Evolutionary conservation across 1,140 invertebrate species (phyloP).

Genomic region (Ganaspis sp.): DNA sequence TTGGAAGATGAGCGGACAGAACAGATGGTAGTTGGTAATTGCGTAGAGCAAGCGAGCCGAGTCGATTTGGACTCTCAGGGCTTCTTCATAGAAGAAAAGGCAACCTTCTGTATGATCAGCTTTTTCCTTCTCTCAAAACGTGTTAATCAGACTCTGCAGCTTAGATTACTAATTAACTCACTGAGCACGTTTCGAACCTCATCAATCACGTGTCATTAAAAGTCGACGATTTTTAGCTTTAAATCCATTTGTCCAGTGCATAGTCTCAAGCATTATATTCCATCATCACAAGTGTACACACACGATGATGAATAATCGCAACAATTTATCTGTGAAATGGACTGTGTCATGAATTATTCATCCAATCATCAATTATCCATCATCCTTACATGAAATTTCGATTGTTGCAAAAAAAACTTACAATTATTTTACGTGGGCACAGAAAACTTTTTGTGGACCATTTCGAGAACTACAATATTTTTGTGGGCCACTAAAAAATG

Average conservation of each 20-base stretch:
- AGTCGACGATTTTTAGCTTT: not conserved
- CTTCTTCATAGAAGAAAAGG: slow-evolving; percentile 8
- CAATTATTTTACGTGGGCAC: no score
- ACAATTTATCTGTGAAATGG: not conserved
- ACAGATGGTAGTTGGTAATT: slow-evolving; percentile 13
- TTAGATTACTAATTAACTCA: not conserved
- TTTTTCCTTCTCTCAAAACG: slow-evolving; percentile 20
- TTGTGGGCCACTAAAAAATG: not conserved
- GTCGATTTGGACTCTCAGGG: slow-evolving; percentile 11
- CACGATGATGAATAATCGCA: not conserved
- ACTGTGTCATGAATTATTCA: not conserved
- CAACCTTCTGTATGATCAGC: slow-evolving; percentile 1
- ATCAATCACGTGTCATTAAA: no score
- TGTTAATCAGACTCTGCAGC: not conserved
- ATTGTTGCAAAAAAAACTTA: no score
- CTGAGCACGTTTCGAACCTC: no score
- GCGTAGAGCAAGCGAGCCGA: not conserved
- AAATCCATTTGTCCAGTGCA: no score
- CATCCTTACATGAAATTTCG: no score
- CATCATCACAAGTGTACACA: not conserved
- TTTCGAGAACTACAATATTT: no score
- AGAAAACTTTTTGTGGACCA: no score
- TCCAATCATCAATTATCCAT: not conserved
- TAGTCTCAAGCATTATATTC: not conserved
- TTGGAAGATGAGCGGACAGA: not conserved